A percentile compares a stretch with the other conserved stretches of the same genome.
Conservation (phyloP, 2,888 invertebrate genomes). For the Polydrusus pterygomalis region DNA sequence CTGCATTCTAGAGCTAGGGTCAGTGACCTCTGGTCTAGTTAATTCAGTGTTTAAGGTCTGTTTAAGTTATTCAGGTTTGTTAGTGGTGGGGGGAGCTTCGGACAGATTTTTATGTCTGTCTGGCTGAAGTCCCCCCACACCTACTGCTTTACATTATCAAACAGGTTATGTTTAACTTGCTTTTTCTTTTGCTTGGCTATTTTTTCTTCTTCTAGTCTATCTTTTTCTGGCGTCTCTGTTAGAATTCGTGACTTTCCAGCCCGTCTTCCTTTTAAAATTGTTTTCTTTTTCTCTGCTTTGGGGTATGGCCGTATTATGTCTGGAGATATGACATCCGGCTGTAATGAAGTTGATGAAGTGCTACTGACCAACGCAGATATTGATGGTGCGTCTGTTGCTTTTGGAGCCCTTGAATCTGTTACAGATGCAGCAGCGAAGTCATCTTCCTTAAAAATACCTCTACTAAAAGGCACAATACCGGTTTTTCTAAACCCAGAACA, state of each 20-base stretch:
- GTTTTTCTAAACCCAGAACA: slow-evolving; percentile 22
- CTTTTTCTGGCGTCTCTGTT: slow-evolving; percentile 27
- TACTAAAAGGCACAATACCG: slow-evolving; percentile 22
- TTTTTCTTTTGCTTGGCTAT: slow-evolving; percentile 30
- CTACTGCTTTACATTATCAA: slow-evolving; percentile 19
- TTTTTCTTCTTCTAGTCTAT: slow-evolving; percentile 32
- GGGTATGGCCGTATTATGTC: slow-evolving; percentile 13
- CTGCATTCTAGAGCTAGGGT: too few relatives aligned
- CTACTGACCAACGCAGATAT: slow-evolving; percentile 23
- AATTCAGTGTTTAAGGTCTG: too few relatives aligned
- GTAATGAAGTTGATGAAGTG: slow-evolving; percentile 27
- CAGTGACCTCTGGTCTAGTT: too few relatives aligned
- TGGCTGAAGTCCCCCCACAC: too few relatives aligned
- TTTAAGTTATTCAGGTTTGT: too few relatives aligned
- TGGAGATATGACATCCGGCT: slow-evolving; percentile 24
- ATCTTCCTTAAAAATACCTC: slow-evolving; percentile 24
- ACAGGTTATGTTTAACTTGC: slow-evolving; percentile 26
- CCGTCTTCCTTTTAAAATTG: slow-evolving; percentile 12
- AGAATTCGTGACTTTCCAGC: slow-evolving; percentile 21
- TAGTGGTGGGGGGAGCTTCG: too few relatives aligned
- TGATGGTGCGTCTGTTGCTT: slow-evolving; percentile 13
- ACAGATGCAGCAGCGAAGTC: slow-evolving; percentile 19
- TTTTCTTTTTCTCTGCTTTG: slow-evolving; percentile 21
- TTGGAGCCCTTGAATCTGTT: slow-evolving; percentile 4
- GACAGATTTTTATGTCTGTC: too few relatives aligned